Conservation (phyloP, 2,888 invertebrate species). For the Chaetoderma sp. region DNA sequence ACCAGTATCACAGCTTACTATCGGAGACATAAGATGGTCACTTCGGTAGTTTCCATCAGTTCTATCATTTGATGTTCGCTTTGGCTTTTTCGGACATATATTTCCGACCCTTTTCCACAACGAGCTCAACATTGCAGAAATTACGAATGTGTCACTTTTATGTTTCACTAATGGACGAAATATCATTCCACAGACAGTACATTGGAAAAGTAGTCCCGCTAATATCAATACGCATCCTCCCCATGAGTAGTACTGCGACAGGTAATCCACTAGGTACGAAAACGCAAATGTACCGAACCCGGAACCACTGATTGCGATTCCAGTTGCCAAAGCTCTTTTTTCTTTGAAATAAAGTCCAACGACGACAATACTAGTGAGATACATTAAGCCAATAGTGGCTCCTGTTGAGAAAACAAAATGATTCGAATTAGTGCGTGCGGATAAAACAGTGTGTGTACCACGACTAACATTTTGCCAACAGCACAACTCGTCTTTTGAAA, state of each 20-base stretch:
- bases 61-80: too few species aligned
- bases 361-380: conserved; percentile 95
- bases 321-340: conserved; percentile 93
- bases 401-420: conserved; percentile 72
- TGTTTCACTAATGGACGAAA: conserved; percentile 80
- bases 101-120: too few species aligned
- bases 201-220: conserved; percentile 86
- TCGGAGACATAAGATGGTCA: too few species aligned
- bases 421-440: too few species aligned
- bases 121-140: too few species aligned
- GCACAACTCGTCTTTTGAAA: too few species aligned
- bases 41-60: too few species aligned
- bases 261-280: conserved; percentile 74
- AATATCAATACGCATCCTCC: conserved; percentile 73
- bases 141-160: too few species aligned
- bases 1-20: too few species aligned
- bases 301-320: conserved; percentile 94
- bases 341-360: conserved; percentile 97
- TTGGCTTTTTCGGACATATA: too few species aligned
- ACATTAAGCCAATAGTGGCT: conserved; percentile 94
- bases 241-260: conserved; percentile 72
- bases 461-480: too few species aligned
- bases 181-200: conserved; percentile 88
- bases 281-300: conserved; percentile 89
- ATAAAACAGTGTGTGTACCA: background rate